Evolutionary conservation across 2,113 vertebrate genomes (phyloP).

Genomic region (Lepus americanus): DNA sequence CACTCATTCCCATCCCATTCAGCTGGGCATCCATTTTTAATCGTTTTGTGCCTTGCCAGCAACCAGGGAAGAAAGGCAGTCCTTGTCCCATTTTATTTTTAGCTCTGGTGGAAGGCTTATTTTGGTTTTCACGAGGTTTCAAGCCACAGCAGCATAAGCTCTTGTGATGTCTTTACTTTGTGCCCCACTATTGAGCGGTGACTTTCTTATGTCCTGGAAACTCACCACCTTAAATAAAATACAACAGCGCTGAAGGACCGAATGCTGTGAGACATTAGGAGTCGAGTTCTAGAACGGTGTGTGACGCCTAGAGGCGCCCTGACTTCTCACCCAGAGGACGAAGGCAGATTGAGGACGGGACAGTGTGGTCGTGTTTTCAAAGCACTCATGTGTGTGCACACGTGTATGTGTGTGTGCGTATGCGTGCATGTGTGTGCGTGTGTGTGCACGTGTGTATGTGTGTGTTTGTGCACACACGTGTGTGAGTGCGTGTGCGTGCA

Average conservation of each 20-base stretch:
- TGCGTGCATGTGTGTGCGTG: background rate
- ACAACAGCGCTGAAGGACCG: background rate
- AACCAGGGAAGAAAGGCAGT: background rate
- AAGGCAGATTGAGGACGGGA: background rate
- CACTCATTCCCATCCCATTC: background rate
- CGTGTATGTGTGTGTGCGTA: too few species aligned
- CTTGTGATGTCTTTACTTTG: background rate
- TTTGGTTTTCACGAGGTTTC: background rate
- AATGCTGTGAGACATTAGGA: background rate
- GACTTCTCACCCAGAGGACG: background rate
- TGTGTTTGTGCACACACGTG: too few species aligned
- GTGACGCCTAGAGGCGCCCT: background rate
- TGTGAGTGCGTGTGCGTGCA: too few species aligned
- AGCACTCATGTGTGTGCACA: too few species aligned
- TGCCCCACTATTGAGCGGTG: rapidly evolving
- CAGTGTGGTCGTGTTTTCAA: background rate
- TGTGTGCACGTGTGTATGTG: background rate
- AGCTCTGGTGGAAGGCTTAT: background rate
- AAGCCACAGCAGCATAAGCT: too few species aligned
- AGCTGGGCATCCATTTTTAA: background rate
- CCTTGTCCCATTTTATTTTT: background rate
- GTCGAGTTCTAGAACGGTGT: background rate
- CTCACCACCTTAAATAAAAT: background rate
- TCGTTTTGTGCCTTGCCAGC: background rate
- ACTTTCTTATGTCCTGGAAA: background rate